phyloP scores from a whole-genome alignment of 2,113 vertebrate species.

The Craseonycteris thonglongyai region DNA sequence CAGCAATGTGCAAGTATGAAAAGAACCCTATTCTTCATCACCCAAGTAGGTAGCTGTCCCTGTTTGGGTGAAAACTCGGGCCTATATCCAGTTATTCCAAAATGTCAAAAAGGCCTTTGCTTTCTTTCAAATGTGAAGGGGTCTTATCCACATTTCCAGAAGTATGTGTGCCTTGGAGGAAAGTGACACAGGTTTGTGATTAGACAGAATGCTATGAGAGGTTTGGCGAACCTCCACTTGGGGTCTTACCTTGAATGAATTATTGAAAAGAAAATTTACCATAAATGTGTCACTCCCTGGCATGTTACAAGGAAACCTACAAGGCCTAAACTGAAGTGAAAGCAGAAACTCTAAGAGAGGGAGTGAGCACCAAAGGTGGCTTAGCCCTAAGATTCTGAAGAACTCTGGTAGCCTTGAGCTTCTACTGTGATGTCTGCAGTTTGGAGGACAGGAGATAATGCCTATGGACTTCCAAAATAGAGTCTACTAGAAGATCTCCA shows the following conservation, averaged over 20 bases:
- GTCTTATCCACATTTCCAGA: background rate
- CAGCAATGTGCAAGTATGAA: background rate
- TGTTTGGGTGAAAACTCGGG: background rate
- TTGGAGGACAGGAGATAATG: background rate
- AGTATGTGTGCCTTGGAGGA: background rate
- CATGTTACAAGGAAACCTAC: background rate
- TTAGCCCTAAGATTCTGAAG: background rate
- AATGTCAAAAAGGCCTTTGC: background rate
- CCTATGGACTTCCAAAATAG: background rate
- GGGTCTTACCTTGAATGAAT: background rate
- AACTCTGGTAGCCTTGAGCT: background rate
- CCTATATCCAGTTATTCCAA: background rate
- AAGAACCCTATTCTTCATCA: background rate
- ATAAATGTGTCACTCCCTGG: background rate
- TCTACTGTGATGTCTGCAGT: background rate
- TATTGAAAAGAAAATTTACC: background rate
- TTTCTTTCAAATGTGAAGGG: background rate
- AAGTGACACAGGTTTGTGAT: background rate
- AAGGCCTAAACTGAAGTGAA: background rate
- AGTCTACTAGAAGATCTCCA: background rate
- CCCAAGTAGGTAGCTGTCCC: background rate
- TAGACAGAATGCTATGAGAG: background rate
- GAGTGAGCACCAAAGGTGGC: background rate
- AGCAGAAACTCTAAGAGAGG: background rate
- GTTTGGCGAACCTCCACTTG: background rate